Evolutionary conservation across 2,113 vertebrate genomes (phyloP), one percentile per base, ranked within the genome.

Genomic region (Oryzias curvinotus): DNA sequence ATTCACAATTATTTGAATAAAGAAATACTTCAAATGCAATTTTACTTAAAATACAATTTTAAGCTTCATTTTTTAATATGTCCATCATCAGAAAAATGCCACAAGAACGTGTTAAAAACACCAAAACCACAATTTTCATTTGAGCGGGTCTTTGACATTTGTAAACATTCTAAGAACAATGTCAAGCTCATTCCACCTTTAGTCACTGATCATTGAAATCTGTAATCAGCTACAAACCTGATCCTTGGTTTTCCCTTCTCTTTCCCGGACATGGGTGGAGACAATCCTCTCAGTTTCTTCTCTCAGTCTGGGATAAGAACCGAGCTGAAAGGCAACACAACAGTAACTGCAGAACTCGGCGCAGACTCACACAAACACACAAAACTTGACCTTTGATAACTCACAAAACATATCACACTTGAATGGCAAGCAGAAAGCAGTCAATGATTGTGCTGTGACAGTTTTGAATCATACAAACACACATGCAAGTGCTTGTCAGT

Each of bases 231-330:
- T 48, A 59, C 79, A 58, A 65, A 98, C 97, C 96, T 98, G 96
- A 78, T 97, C 96, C 91, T 99, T 98, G 50, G 95, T 97, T 53
- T 93, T 95, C 16, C 96, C 96, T 70, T 98, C 97, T 8, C 95
- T 80, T 55, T 99, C 97, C 18, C 97, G 80, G 87, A 99, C 91
- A 48, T 98, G 88, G 0, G 95, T 95, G 80, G 95, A 96, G 64
- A 99, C 96, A 5, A 99, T 99, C 6, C 96, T 89, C 83, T 99
- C 97, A 0, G 95, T 98, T 84, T 99, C 96, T 83, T 98, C 97
- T 78, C 95, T 91, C 59, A 99, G 73, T 61, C 95, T 85, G 43
- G 97, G 97, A 85, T 97, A 99, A 13, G 95, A 95, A 57, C 86
- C 89, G 17, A 99, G 94, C 97, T 99, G 87, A 74, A 89, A 89